Evolutionary conservation across 2,113 vertebrate genomes (phyloP).

Genomic region (Panurus biarmicus): DNA sequence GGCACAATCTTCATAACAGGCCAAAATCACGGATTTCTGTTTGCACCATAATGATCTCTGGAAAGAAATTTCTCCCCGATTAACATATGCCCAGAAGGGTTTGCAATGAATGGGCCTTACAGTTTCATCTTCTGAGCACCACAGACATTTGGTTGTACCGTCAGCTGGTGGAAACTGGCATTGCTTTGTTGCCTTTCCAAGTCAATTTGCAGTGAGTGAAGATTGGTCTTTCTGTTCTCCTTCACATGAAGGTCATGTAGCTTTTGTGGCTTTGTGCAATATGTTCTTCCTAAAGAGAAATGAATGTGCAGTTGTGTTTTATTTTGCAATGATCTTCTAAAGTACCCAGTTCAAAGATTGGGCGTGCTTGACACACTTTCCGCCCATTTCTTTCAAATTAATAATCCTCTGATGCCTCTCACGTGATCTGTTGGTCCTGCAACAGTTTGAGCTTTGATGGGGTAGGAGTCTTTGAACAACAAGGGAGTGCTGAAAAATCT

Average conservation of each 20-base stretch:
- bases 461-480: conserved; percentile 36
- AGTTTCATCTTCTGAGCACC: not conserved
- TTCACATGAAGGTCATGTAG: conserved; percentile 48
- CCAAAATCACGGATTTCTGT: not conserved
- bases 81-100: not conserved
- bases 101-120: not conserved
- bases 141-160: not conserved
- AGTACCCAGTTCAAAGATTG: conserved; percentile 54
- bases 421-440: conserved; percentile 31
- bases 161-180: conserved; percentile 28
- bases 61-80: conserved; percentile 1
- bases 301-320: conserved; percentile 55
- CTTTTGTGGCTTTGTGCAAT: conserved; percentile 51
- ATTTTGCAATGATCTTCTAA: conserved; percentile 51
- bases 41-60: not conserved
- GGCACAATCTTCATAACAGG: not conserved
- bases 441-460: conserved; percentile 46
- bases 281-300: conserved; percentile 50
- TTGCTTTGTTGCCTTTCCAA: conserved; percentile 32
- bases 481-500: conserved; percentile 41
- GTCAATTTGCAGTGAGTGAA: conserved; percentile 1
- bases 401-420: conserved; percentile 47
- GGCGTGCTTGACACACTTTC: conserved; percentile 36
- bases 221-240: conserved; percentile 45
- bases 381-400: conserved; percentile 45